A percentile compares a stretch with the other conserved stretches of the same genome.
Conservation (phyloP, 92 coral and sea anemone genomes). For the Ricordea florida region DNA sequence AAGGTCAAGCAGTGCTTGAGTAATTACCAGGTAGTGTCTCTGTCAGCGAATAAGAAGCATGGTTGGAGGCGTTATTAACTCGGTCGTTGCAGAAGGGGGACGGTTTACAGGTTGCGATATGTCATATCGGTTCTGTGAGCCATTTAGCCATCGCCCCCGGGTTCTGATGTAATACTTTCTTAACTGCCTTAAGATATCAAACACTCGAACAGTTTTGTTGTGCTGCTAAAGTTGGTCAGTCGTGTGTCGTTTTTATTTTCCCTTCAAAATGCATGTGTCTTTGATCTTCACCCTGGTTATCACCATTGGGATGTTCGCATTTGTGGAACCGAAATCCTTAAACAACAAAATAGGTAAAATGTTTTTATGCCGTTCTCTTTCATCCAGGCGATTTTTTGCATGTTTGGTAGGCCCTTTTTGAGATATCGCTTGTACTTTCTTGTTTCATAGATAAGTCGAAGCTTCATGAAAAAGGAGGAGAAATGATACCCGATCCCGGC, state of each 20-base stretch:
- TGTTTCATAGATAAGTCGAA: no score
- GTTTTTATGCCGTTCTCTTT: no score
- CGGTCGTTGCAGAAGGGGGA: slow-evolving; percentile 4
- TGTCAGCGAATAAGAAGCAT: background rate
- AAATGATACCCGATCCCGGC: no score
- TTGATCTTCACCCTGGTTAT: background rate
- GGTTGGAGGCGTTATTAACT: background rate
- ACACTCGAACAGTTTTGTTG: background rate
- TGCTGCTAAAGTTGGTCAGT: background rate
- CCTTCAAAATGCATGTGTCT: slow-evolving; percentile 3
- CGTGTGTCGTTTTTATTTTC: background rate
- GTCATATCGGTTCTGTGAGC: slow-evolving; percentile 2
- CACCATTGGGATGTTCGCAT: background rate
- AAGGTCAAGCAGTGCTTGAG: slow-evolving; percentile 1
- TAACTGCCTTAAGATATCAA: background rate
- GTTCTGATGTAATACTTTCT: slow-evolving; percentile 36
- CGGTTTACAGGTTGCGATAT: slow-evolving; percentile 5
- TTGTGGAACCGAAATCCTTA: slow-evolving; percentile 9
- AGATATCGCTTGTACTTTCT: no score
- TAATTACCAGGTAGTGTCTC: slow-evolving; percentile 18
- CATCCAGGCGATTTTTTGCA: no score
- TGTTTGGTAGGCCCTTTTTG: no score
- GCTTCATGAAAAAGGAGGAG: no score
- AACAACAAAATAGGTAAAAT: slow-evolving; percentile 13
- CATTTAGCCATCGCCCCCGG: background rate